phyloP scores from a whole-genome alignment of 2,888 invertebrate genomes.

The Leptopilina myrica region DNA sequence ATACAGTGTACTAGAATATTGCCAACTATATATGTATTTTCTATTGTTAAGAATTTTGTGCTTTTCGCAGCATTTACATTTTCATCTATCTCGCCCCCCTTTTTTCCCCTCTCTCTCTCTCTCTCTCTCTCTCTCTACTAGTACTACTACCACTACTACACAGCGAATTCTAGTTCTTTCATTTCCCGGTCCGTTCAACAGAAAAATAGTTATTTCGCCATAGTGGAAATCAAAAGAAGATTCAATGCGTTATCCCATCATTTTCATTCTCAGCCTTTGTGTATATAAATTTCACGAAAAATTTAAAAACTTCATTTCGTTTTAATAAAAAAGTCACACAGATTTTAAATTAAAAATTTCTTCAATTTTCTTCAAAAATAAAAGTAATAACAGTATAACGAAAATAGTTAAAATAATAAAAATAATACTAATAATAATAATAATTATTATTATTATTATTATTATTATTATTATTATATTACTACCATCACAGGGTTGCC shows the following conservation, averaged over 20 bases:
- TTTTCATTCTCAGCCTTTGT: constrained; percentile 11
- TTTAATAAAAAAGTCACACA: not conserved
- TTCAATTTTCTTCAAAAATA: not conserved
- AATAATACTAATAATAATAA: no score
- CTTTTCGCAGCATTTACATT: constrained; percentile 52
- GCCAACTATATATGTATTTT: constrained; percentile 37
- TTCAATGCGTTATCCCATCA: constrained; percentile 1
- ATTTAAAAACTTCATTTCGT: not conserved
- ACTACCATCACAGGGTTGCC: no score
- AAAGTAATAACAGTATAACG: no score
- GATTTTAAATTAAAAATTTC: not conserved
- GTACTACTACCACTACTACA: no score
- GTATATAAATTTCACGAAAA: not conserved
- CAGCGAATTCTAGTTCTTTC: constrained; percentile 2
- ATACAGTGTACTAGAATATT: not conserved
- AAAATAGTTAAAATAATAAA: no score
- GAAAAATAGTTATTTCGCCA: constrained; percentile 33
- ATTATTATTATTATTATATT: no score
- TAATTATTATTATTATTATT: no score
- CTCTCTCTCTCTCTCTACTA: constrained; percentile 7
- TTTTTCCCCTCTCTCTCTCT: constrained; percentile 28
- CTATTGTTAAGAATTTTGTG: constrained; percentile 49
- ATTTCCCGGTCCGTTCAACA: constrained; percentile 20
- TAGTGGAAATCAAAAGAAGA: constrained; percentile 13
- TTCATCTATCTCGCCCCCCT: constrained; percentile 44